Evolutionary conservation across 2,113 vertebrate genomes (phyloP), one percentile per base, ranked within the genome.

Genomic region (Malurus elegans): DNA sequence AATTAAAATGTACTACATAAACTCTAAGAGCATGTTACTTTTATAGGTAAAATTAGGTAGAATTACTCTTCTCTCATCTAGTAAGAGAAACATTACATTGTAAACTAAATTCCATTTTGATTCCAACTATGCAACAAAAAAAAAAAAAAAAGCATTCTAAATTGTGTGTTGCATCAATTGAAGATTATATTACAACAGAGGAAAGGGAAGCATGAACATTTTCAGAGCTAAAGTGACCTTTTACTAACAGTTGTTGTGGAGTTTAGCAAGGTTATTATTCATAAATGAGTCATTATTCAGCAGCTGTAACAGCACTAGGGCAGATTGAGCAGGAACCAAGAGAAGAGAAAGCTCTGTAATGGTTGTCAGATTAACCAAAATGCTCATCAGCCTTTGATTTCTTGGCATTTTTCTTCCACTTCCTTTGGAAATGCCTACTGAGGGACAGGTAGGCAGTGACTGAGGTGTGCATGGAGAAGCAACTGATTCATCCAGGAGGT

Each of bases 171-270:
- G 3, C 4, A 20, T 40, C 8, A 57, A 4, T 24, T 53, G 74
- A 87, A 81, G 62, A 40, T 72, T 88, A 24, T 36, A 45, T 79
- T 72, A 36, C 40, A 75, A 31, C 1, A 66, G 20, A 84, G 7
- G 9, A 65, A 54, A 56, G 26, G 20, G 13, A 79, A 69, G 61
- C 4, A 40, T 0, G 8, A 75, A 47, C 8, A 17, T 65, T 84
- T 92, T 83, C 38, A 76, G 71, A 92, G 19, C 23, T 79, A 14
- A 78, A 65, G 47, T 58, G 53, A 82, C 53, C 69, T 92, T 79
- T 82, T 69, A 36, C 7, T 64, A 64, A 57, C 5, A 72, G 16
- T 64, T 67, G 8, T 38, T 12, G 4, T 72, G n/a, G 82, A 60
- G 61, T 81, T 56, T 34, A 88, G 5, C 12, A 57, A 70, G 12